These are phyloP conservation scores for Microtus pennsylvanicus DNA, from an alignment of 2,113 vertebrate species.

Conservation along the genomic window DNA sequence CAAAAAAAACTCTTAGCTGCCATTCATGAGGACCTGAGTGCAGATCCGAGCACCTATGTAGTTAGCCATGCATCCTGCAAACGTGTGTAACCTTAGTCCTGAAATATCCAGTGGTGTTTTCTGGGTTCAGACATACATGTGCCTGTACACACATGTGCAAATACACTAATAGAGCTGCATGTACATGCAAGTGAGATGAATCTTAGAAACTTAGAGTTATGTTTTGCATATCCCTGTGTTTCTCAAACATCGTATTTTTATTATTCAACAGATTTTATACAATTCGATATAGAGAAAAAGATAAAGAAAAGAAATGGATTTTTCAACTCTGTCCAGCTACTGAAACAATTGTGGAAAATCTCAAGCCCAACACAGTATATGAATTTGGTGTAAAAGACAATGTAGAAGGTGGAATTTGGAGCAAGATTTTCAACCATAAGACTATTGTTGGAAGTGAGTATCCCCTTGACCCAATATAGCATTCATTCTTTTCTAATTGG, in stretches of 20 bases:
- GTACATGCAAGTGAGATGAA: no score
- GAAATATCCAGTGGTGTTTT: neutral
- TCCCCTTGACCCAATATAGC: neutral
- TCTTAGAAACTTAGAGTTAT: neutral
- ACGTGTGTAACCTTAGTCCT: no score
- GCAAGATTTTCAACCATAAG: conserved; percentile 92
- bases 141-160: neutral
- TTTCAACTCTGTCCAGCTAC: conserved; percentile 96
- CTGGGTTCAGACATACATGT: neutral
- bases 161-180: neutral
- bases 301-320: conserved; percentile 94
- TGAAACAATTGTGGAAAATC: conserved; percentile 94
- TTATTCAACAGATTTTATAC: conserved; percentile 92
- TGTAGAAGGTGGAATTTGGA: conserved; percentile 91
- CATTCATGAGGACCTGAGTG: neutral
- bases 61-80: no score
- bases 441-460: conserved; percentile 90
- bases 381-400: conserved; percentile 96
- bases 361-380: conserved; percentile 94
- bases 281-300: conserved; percentile 96
- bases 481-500: neutral
- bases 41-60: neutral
- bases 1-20: neutral
- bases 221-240: conserved; percentile 14
- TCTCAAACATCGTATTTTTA: conserved; percentile 30